A percentile compares a stretch with the other conserved stretches of the same genome.
phyloP scores from a whole-genome alignment of 2,797 vertebrate species.

The Syngnathus rostellatus region DNA sequence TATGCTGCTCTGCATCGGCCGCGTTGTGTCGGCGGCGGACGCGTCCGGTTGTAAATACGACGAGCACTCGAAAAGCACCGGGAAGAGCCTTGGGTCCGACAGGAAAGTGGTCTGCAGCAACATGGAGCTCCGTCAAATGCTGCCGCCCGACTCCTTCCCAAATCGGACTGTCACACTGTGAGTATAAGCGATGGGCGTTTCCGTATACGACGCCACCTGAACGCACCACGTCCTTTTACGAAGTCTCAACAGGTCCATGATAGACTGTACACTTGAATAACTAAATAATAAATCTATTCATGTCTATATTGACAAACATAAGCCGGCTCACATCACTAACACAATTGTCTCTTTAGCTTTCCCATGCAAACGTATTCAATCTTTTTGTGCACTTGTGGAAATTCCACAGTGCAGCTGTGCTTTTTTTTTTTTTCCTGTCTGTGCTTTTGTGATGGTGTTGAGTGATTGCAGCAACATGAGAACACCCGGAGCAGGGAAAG shows the following conservation, averaged over 20 bases:
- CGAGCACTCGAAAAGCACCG: conserved; percentile 60
- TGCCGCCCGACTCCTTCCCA: conserved; percentile 76
- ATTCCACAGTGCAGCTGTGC: conserved; percentile 18
- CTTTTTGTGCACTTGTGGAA: conserved; percentile 3
- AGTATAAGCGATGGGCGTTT: conserved; percentile 61
- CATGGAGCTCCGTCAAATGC: conserved; percentile 80
- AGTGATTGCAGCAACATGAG: conserved; percentile 32
- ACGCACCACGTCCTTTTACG: not conserved
- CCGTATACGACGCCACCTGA: not conserved
- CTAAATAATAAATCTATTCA: not conserved
- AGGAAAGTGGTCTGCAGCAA: conserved; percentile 85
- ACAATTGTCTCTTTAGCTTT: not conserved
- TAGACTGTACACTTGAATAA: not conserved
- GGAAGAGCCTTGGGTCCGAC: conserved; percentile 51
- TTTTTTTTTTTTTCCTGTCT: not conserved
- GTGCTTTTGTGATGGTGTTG: conserved; percentile 29
- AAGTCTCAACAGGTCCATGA: not conserved
- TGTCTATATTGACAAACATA: not conserved
- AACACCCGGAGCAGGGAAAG: conserved; percentile 31
- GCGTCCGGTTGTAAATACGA: conserved; percentile 81
- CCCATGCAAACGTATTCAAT: not conserved
- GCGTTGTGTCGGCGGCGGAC: conserved; percentile 26
- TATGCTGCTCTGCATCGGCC: conserved; percentile 37
- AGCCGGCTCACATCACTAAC: not conserved
- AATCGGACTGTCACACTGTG: conserved; percentile 89